Evolutionary conservation across 92 coral and sea anemone genomes (phyloP).

Genomic region (Zoanthus sansibaricus): DNA sequence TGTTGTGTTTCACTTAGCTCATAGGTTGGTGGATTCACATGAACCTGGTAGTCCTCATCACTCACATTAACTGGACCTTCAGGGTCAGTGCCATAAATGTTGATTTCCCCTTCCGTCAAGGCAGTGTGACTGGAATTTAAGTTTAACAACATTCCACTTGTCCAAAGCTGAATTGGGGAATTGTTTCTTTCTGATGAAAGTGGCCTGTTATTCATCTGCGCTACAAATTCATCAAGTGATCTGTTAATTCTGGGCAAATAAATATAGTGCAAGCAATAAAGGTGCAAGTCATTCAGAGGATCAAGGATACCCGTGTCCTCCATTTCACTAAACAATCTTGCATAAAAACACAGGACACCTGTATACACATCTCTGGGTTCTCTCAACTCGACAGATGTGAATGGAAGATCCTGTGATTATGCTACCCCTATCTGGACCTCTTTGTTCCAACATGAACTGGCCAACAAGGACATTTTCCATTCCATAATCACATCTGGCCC

Average conservation of each 20-base stretch:
- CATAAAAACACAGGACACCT: slow-evolving; percentile 69
- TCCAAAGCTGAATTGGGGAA: no score
- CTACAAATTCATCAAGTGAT: no score
- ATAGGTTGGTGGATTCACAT: slow-evolving; percentile 52
- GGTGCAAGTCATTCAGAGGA: slow-evolving; percentile 68
- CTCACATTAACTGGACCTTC: slow-evolving; percentile 45
- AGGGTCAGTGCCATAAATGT: not conserved
- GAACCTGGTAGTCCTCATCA: slow-evolving; percentile 56
- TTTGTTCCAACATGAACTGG: slow-evolving; percentile 65
- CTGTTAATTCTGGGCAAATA: no score
- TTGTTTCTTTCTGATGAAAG: no score
- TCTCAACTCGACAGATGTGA: slow-evolving; percentile 72
- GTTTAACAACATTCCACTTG: no score
- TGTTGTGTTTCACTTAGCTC: slow-evolving; percentile 38
- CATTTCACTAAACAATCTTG: slow-evolving; percentile 59
- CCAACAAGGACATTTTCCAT: slow-evolving; percentile 72
- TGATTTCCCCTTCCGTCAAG: no score
- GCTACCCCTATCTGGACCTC: slow-evolving; percentile 70
- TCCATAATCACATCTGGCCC: slow-evolving; percentile 70
- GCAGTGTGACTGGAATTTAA: no score
- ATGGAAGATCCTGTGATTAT: slow-evolving; percentile 76
- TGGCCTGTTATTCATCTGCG: no score
- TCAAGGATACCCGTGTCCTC: slow-evolving; percentile 66
- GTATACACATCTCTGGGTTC: slow-evolving; percentile 73
- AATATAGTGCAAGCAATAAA: slow-evolving; percentile 47